Conservation (phyloP, 2,797 vertebrate genomes). For the Gadopsis marmoratus region DNA sequence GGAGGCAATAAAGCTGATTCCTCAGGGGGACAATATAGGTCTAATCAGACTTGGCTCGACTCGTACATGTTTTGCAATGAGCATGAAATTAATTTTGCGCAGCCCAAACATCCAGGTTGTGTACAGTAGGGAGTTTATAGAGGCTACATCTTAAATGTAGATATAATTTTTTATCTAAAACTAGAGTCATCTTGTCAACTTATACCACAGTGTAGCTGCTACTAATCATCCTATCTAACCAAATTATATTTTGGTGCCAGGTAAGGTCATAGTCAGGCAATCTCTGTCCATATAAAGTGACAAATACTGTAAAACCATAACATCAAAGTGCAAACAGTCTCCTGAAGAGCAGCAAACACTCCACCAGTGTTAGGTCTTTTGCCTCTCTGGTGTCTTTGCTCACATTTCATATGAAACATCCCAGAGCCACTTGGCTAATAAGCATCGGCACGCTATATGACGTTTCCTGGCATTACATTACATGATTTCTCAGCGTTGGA, state of each 20-base stretch:
- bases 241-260: neutral
- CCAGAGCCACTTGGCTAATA: conserved; percentile 5
- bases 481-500: conserved; percentile 3
- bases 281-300: neutral
- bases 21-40: conserved; percentile 8
- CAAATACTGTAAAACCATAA: neutral
- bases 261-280: neutral
- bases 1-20: conserved; percentile 1
- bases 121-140: neutral
- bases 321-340: neutral
- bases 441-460: conserved; percentile 1
- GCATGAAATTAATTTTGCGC: conserved; percentile 4
- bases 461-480: neutral
- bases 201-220: neutral
- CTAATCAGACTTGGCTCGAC: conserved; percentile 16
- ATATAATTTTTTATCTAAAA: neutral
- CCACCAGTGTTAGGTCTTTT: neutral
- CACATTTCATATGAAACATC: conserved; percentile 6
- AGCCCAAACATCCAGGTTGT: neutral
- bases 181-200: neutral
- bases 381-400: neutral
- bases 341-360: neutral
- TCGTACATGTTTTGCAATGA: neutral
- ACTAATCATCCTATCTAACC: neutral
- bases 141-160: neutral